These are phyloP conservation scores for Dolichoris vasculosae DNA, from an alignment of 1,140 invertebrate genomes.

Conservation along the genomic window DNA sequence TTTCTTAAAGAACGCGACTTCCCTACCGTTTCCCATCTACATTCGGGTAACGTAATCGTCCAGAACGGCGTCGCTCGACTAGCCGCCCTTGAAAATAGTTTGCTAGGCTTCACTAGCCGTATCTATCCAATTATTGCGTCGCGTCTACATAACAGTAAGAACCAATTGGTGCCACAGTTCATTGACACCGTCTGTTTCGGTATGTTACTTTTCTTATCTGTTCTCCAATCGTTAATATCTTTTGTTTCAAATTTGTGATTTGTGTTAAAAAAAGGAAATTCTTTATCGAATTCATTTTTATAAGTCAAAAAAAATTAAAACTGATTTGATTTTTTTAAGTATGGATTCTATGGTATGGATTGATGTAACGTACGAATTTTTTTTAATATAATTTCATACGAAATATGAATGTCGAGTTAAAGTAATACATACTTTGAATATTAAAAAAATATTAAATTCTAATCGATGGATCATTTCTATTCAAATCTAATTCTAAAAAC, in stretches of 20 bases:
- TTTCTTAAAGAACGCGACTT: slow-evolving; percentile 92
- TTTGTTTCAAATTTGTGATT: neutral
- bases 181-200: slow-evolving; percentile 86
- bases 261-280: neutral
- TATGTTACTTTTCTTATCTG: slow-evolving; percentile 62
- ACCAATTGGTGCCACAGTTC: slow-evolving; percentile 74
- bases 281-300: too few relatives aligned
- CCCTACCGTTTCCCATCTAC: slow-evolving; percentile 88
- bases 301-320: too few relatives aligned
- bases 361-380: too few relatives aligned
- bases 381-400: too few relatives aligned
- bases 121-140: slow-evolving; percentile 77
- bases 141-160: slow-evolving; percentile 67
- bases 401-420: too few relatives aligned
- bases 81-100: slow-evolving; percentile 88
- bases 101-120: slow-evolving; percentile 85
- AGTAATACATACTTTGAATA: too few relatives aligned
- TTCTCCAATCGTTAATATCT: neutral
- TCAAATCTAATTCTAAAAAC: too few relatives aligned
- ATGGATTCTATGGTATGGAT: too few relatives aligned
- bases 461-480: too few relatives aligned
- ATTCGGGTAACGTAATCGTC: slow-evolving; percentile 92
- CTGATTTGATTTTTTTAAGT: too few relatives aligned
- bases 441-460: too few relatives aligned
- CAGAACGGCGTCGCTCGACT: slow-evolving; percentile 91